Conservation (phyloP, 1,140 invertebrate species). For the Drosophila kepulauana region DNA sequence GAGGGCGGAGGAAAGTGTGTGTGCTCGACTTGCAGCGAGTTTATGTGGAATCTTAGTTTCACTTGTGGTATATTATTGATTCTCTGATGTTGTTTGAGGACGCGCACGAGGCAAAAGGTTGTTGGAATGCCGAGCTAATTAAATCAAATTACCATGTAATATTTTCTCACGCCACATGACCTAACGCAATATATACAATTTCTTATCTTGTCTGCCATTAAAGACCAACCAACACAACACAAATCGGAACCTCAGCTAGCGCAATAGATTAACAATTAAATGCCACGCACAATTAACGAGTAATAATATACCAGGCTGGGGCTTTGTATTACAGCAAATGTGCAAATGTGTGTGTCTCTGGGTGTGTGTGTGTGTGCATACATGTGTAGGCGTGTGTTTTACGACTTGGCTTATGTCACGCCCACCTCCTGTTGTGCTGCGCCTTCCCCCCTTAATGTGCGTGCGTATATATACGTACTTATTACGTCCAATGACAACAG, state of each 20-base stretch:
- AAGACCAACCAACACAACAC: slow-evolving; percentile 21
- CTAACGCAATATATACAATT: slow-evolving; percentile 33
- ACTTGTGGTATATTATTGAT: slow-evolving; percentile 50
- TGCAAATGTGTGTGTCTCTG: not conserved
- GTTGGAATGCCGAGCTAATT: slow-evolving; percentile 59
- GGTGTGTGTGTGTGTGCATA: slow-evolving; percentile 19
- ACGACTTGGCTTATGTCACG: slow-evolving; percentile 61
- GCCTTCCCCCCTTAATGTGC: slow-evolving; percentile 1
- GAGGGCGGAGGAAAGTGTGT: not conserved
- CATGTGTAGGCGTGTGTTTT: slow-evolving; percentile 40
- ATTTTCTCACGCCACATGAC: slow-evolving; percentile 42
- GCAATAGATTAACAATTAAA: slow-evolving; percentile 80
- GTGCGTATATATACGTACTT: slow-evolving; percentile 28
- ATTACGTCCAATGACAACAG: slow-evolving; percentile 61
- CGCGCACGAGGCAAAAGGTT: not conserved
- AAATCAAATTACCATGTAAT: slow-evolving; percentile 46
- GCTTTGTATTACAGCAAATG: slow-evolving; percentile 14
- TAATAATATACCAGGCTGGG: slow-evolving; percentile 61
- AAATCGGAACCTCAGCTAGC: slow-evolving; percentile 1
- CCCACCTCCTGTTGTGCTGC: slow-evolving; percentile 27
- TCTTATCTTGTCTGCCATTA: slow-evolving; percentile 42
- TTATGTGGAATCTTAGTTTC: not conserved
- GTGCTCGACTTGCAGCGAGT: not conserved
- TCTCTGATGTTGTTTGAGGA: slow-evolving; percentile 46
- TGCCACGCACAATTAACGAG: slow-evolving; percentile 76